Evolutionary conservation across 2,113 vertebrate genomes (phyloP), one percentile per base, ranked within the genome.

Genomic region (Aegotheles bennettii): DNA sequence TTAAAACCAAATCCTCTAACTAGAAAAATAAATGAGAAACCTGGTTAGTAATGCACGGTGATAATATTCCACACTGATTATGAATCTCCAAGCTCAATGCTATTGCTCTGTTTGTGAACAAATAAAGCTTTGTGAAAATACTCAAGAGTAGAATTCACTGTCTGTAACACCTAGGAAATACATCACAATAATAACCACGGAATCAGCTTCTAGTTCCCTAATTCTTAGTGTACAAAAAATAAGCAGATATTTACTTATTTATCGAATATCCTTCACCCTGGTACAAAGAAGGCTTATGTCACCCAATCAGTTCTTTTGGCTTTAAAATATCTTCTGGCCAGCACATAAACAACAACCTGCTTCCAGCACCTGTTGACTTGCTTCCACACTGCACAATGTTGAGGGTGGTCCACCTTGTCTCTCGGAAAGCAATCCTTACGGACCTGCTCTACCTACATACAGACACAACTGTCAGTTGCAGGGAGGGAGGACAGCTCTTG

Each of bases 11-110:
- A 87, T 65, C 51, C 51, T 93, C 63, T 63, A 23, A 84, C 59
- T 24, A 75, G 69, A 67, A 91, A 83, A 95, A 45, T 43, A 45
- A 85, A 45, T 17, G 45, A 93, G 79, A 95, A 95, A 87, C 16
- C 40, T 75, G 16, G 45, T 33, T 69, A 64, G n/a, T 53, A 84
- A 89, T 21, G 56, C 61, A 86, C 56, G 56, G 25, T 20, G 77
- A 26, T 60, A 83, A 89, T 75, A 57, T 42, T 92, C 64, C 63
- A 65, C 42, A 42, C 3, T 76, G 84, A 89, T 87, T 78, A 82
- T 65, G 57, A 90, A 59, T 63, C 59, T 87, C 94, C 69, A 81
- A 43, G 47, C 33, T 31, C 65, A 75, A 31, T 60, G 53, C 20
- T 76, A 85, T 75, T 77, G 43, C 61, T 36, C 60, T 35, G 47